Evolutionary conservation across 2,797 vertebrate species (phyloP), one percentile per base, ranked within the genome.

Genomic region (Pyrocephalus nanus): DNA sequence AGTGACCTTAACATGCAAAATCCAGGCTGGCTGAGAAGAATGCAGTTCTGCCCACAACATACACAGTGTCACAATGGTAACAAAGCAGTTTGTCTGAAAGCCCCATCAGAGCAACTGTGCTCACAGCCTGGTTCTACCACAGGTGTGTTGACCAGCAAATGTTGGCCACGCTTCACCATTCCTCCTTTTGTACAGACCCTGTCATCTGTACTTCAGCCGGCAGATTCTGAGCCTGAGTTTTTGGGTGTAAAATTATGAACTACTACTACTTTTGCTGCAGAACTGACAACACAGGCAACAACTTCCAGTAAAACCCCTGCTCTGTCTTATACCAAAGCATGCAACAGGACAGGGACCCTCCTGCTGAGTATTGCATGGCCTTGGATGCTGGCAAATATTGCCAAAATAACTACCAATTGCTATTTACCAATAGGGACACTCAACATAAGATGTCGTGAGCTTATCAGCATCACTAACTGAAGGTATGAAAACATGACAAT

Each of bases 401-500:
- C 26, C 48, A 60, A 30, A 85, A 45, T 47, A 90, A 26, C 43
- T 60, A 69, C 36, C 12, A 62, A 12, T 29, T 54, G 11, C 40
- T 67, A 2, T 54, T 72, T 65, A 36, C 42, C 40, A 62, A 10
- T 3, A 4, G 15, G 19, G 32, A 25, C 14, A 12, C 29, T 66
- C 55, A 75, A 75, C 30, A 84, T 40, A 86, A 34, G 2, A 5
- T 50, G 2, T 51, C 32, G n/a, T 30, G 18, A 62, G 32, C 3
- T 67, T 66, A 73, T 58, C 21, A 77, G n/a, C 62, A 30, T 50
- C 38, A 18, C 23, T 15, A 45, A 42, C 4, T 1, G 8, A 69
- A 78, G 11, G 14, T 29, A 30, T 1, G 12, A 78, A 58, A 86
- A 42, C 1, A 0, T 1, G 1, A 30, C 7, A 30, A 9, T 0